Evolutionary conservation across 1,140 invertebrate species (phyloP).

Genomic region (Zeugodacus cucurbitae): DNA sequence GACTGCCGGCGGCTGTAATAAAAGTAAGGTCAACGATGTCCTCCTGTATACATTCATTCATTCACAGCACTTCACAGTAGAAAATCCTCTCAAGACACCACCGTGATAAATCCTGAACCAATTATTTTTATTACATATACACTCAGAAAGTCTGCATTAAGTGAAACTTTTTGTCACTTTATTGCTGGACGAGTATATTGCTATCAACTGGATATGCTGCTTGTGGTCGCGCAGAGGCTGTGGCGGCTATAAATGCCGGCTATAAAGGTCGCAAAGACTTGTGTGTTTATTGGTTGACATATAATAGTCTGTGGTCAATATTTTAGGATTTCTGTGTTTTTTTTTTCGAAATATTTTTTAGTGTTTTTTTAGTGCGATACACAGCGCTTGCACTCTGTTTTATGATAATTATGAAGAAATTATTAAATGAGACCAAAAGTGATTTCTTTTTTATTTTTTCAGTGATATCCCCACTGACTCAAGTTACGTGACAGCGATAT

Average conservation of each 20-base stretch:
- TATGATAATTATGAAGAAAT: no score
- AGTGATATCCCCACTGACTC: no score
- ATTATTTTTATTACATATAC: neutral
- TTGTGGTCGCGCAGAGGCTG: neutral
- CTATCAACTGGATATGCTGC: neutral
- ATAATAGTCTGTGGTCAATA: no score
- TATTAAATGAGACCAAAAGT: no score
- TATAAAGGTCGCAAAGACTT: neutral
- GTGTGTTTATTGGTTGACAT: no score
- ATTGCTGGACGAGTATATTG: neutral
- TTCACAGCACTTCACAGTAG: neutral
- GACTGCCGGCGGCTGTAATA: neutral
- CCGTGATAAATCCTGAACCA: neutral
- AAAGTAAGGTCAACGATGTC: neutral
- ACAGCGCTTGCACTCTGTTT: no score
- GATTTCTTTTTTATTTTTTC: no score
- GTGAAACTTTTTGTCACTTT: neutral
- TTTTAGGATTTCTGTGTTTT: no score
- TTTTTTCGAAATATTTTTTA: no score
- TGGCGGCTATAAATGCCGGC: neutral
- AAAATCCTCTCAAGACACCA: neutral
- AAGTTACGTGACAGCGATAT: no score
- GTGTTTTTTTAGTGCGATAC: no score
- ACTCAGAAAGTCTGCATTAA: neutral
- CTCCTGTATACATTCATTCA: neutral